Conservation (phyloP, 2,797 vertebrate species). For the Philypnodon macrostomus region DNA sequence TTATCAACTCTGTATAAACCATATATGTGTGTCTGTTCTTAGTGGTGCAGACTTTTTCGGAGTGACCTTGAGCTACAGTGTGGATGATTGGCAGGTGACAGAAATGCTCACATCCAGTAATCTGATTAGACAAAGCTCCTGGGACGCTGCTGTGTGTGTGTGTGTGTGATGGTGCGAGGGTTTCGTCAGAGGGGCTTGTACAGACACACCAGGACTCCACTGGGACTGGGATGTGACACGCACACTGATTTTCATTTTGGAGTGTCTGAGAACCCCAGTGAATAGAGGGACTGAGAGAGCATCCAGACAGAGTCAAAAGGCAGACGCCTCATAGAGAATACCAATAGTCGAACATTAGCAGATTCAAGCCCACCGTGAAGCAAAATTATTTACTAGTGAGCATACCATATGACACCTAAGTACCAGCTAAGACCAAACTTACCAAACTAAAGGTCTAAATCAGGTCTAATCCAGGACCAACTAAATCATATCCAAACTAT, state of each 20-base stretch:
- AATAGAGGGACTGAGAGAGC: conserved; percentile 5
- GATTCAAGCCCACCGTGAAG: not conserved
- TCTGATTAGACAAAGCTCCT: conserved; percentile 22
- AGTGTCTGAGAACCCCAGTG: conserved; percentile 5
- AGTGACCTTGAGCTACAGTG: conserved; percentile 27
- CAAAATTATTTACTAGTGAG: not conserved
- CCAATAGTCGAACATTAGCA: conserved; percentile 11
- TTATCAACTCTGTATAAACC: not conserved
- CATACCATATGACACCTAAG: too few relatives aligned
- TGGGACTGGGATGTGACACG: conserved; percentile 39
- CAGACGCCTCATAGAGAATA: conserved; percentile 20
- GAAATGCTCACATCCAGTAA: conserved; percentile 16
- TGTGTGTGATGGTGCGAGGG: conserved; percentile 6
- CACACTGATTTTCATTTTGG: conserved; percentile 38
- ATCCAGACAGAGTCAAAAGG: conserved; percentile 14
- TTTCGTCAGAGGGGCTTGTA: conserved; percentile 19
- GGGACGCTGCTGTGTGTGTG: not conserved
- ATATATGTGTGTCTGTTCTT: too few relatives aligned
- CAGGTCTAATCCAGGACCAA: too few relatives aligned
- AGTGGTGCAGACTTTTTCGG: not conserved
- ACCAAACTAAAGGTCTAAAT: too few relatives aligned
- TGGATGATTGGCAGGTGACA: conserved; percentile 24
- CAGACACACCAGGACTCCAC: conserved; percentile 29
- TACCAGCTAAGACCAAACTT: too few relatives aligned
- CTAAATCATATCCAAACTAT: too few relatives aligned